Percentiles rank a stretch among this genome's conserved stretches.
Conservation (phyloP, 2,113 vertebrate genomes). For the Entomyzon cyanotis region DNA sequence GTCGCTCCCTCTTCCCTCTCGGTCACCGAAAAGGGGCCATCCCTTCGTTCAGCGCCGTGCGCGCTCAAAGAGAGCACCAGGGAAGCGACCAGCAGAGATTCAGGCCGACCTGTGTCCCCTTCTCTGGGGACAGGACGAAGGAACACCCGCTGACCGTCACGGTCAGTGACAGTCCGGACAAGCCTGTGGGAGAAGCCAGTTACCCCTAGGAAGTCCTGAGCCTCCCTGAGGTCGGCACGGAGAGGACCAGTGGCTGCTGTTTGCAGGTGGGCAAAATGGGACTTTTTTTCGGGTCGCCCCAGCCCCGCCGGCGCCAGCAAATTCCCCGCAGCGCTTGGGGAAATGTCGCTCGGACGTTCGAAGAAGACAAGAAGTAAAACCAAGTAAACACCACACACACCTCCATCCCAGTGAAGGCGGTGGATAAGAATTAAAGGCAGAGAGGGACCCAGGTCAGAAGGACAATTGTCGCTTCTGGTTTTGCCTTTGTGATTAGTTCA, state of each 20-base stretch:
- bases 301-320: background rate
- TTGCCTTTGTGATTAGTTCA: background rate
- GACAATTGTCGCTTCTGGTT: background rate
- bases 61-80: background rate
- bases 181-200: background rate
- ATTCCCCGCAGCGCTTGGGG: background rate
- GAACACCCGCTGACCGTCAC: background rate
- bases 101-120: background rate
- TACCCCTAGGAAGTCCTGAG: background rate
- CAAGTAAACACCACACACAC: background rate
- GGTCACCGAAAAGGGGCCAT: background rate
- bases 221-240: background rate
- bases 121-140: background rate
- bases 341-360: fast-evolving
- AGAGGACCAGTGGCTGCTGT: background rate
- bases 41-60: background rate
- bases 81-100: background rate
- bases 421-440: background rate
- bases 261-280: background rate
- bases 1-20: background rate
- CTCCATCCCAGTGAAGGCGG: fast-evolving
- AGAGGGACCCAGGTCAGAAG: background rate
- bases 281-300: fast-evolving
- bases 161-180: background rate
- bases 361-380: background rate